These are phyloP conservation scores for Nymphicus hollandicus DNA, from an alignment of 2,113 vertebrate species.

Conservation along the genomic window DNA sequence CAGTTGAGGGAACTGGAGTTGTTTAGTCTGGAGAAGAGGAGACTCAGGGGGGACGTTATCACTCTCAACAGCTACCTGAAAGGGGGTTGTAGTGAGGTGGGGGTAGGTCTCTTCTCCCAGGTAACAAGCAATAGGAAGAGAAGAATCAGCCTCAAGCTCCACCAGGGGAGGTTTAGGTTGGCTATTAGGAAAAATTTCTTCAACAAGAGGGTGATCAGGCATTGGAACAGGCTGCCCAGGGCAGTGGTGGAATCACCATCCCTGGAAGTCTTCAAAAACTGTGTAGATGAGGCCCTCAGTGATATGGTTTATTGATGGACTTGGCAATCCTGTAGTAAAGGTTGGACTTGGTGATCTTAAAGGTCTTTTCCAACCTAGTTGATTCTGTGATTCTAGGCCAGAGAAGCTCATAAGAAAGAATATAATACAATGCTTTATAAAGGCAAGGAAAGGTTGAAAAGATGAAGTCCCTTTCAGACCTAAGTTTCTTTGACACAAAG, in stretches of 20 bases:
- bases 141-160: background rate
- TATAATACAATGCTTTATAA: rapidly evolving
- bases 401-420: background rate
- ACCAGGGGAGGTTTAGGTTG: background rate
- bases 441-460: background rate
- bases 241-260: background rate
- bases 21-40: background rate
- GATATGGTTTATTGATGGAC: background rate
- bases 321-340: background rate
- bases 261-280: background rate
- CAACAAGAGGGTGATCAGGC: background rate
- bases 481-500: background rate
- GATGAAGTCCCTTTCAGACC: background rate
- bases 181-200: background rate
- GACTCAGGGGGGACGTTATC: background rate
- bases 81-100: background rate
- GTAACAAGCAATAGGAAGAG: background rate
- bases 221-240: background rate
- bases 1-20: background rate
- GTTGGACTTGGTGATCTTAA: background rate
- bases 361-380: background rate
- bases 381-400: background rate
- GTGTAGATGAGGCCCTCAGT: background rate
- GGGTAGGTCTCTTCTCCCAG: background rate
- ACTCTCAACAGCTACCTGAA: background rate